Conservation (phyloP, 2,888 invertebrate species). For the Drosophila kambysellisi region DNA sequence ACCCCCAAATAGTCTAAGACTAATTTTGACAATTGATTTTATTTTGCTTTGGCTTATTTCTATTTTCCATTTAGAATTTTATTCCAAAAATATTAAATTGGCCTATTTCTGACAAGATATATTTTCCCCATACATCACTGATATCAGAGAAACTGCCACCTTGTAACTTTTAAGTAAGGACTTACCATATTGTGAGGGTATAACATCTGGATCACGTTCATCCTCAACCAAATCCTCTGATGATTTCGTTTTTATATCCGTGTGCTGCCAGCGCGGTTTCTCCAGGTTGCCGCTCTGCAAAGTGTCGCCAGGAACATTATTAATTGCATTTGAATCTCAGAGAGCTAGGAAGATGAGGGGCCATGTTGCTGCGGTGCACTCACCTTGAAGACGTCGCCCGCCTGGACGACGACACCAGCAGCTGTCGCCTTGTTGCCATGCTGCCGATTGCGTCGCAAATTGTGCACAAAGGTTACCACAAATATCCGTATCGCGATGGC, state of each 20-base stretch:
- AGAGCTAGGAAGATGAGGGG: neutral
- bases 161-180: neutral
- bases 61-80: neutral
- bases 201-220: slow-evolving; percentile 89
- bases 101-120: neutral
- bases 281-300: slow-evolving; percentile 82
- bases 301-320: slow-evolving; percentile 21
- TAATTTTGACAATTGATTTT: neutral
- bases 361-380: slow-evolving; percentile 32
- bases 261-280: slow-evolving; percentile 85
- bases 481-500: slow-evolving; percentile 85
- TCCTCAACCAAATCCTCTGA: slow-evolving; percentile 85
- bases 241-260: slow-evolving; percentile 85
- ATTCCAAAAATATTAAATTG: neutral
- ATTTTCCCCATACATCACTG: neutral
- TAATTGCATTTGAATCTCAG: slow-evolving; percentile 20
- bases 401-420: slow-evolving; percentile 80
- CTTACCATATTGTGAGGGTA: slow-evolving; percentile 90
- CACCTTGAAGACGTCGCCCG: slow-evolving; percentile 84
- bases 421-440: slow-evolving; percentile 83
- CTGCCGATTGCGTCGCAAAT: slow-evolving; percentile 84
- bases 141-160: too few relatives aligned
- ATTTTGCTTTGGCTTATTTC: neutral
- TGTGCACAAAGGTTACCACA: slow-evolving; percentile 84
- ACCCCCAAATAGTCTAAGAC: neutral